phyloP scores from a whole-genome alignment of 2,113 vertebrate genomes.

The Apodemus sylvaticus region DNA sequence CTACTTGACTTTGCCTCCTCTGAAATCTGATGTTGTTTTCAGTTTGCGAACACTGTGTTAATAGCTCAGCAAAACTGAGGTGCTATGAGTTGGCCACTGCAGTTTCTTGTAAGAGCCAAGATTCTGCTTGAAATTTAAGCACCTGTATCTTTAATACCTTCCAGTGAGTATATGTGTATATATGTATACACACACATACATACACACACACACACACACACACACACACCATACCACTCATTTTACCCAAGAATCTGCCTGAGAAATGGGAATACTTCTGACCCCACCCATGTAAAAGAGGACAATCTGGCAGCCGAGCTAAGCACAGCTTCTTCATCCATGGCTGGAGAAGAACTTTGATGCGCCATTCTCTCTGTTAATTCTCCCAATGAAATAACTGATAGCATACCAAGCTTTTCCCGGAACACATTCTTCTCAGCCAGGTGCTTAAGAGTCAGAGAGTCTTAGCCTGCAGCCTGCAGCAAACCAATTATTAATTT shows the following conservation, averaged over 20 bases:
- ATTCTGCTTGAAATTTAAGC: background rate
- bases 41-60: too few species aligned
- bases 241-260: background rate
- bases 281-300: background rate
- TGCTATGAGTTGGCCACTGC: accelerated
- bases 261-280: background rate
- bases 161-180: background rate
- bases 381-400: slow-evolving; percentile 77
- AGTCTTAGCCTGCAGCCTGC: slow-evolving; percentile 65
- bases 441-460: slow-evolving; percentile 72
- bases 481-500: slow-evolving; percentile 80
- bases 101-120: background rate
- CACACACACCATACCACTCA: background rate
- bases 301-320: background rate
- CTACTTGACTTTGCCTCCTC: background rate
- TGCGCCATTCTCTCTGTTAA: slow-evolving; percentile 72
- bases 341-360: slow-evolving; percentile 65
- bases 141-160: background rate
- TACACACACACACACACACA: background rate
- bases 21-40: background rate
- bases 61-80: background rate
- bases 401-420: slow-evolving; percentile 75
- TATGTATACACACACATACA: background rate
- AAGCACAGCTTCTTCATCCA: background rate
- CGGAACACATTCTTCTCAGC: slow-evolving; percentile 69